Base-by-base conservation (phyloP, 30 jellyfish, hydroid and myxozoan genomes). In the Pseudorhiza aurosa region DNA sequence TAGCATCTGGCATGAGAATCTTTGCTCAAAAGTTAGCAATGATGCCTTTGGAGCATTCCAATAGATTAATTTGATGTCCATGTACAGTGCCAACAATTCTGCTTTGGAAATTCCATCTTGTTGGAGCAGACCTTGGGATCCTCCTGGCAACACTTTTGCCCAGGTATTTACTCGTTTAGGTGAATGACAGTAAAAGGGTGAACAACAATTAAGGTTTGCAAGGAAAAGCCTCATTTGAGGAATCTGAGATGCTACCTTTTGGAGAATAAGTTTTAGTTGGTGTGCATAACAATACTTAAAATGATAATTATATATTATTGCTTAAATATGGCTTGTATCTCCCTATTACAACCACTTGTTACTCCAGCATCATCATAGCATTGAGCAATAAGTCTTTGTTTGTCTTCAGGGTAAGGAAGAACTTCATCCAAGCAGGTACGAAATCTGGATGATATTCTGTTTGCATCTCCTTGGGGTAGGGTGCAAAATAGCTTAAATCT, bases 31-130 rank as follows among this genome's bases (percentile, higher is more conserved):
- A 60, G 29, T 26, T 58, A 21, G 40, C 55, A 28, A 62, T 58
- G 11, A 58, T 77, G 47, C 59, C 63, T 43, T 49, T 30, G 55
- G 55, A 56, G 75, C 79, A 77, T 59, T 77, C 89, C 15, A 56
- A 35, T n/a, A 77, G 82, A 35, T 43, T 35, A 31, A 19, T 30
- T 46, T 77, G 26, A 43, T 74, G 28, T 27, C 14, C 15, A 36
- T 10, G 37, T 18, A 80, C 79, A 21, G 91, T 43, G 37, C n/a
- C 75, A 32, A 80, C 73, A 63, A 50, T 21, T 53, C 91, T 63
- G 73, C 91, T 82, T 56, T 35, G 69, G 27, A 82, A 82, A 36
- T 50, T 57, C 94, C 94, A 82, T 36, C 79, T 67, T 49, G 94
- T 67, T 40, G 68, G 80, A 10, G 76, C 60, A 26, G 75, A 67